Evolutionary conservation across 1,140 invertebrate genomes (phyloP), one percentile per base, ranked within the genome.

Genomic region (Zaprionus gabonicus): DNA sequence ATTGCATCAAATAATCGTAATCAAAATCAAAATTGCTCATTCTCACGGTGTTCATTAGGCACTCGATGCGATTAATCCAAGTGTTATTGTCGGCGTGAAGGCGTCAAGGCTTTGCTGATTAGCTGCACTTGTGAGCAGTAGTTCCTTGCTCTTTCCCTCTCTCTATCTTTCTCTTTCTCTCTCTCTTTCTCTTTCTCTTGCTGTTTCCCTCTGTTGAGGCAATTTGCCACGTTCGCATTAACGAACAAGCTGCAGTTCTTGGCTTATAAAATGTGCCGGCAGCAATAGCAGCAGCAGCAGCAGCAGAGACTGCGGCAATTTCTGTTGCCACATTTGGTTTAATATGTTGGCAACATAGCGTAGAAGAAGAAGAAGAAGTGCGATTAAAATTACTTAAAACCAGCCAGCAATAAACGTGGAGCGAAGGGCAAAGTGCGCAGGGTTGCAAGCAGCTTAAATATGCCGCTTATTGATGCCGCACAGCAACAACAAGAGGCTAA

Each of bases 341-440:
- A 78, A 78, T 69, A 49, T 64, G 56, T 27, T 38, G 10, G 25
- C 46, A n/a, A 64, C 79, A 72, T 71, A 58, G 60, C 60, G 55
- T 23, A 38, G 58, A 46, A 58, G 34, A 25, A 41, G 5, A 44
- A 84, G 5, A 44, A 84, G 81, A 80, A 77, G 66, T 81, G 81
- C 81, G 75, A 84, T 83, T 84, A 83, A 84, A 83, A 83, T 83
- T 83, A 83, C 81, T 83, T 83, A 83, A 83, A 83, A 84, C 55
- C 71, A 80, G 70, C 77, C 73, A 83, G 80, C 81, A 84, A 83
- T 74, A 63, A 75, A 75, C 51, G 58, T 31, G 31, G 9, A 3
- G 56, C 28, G 28, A 4, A 9, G 25, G 56, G 28, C 27, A 17
- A 9, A 31, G 31, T 10, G 20, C 17, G 46, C 3, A 12, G 20